Evolutionary conservation across 2,113 vertebrate genomes (phyloP).

Genomic region (Lanius collurio): DNA sequence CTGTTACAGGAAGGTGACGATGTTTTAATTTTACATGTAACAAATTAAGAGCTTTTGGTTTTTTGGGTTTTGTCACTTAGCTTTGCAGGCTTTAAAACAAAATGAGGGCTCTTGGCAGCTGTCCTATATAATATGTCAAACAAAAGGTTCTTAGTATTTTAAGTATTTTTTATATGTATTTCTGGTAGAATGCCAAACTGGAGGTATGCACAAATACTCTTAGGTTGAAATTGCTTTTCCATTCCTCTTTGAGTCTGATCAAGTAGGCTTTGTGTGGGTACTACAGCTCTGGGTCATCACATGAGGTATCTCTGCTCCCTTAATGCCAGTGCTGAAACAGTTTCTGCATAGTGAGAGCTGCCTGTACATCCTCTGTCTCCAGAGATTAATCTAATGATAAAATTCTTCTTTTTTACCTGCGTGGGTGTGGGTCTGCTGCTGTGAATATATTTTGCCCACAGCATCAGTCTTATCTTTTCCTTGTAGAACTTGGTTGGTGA

Average conservation of each 20-base stretch:
- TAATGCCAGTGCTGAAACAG: neutral
- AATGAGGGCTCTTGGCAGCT: neutral
- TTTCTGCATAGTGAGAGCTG: neutral
- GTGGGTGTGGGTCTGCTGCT: neutral
- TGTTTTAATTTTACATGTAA: neutral
- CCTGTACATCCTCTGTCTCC: neutral
- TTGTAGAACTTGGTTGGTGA: neutral
- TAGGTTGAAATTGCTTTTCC: neutral
- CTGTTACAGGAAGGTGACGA: rapidly evolving
- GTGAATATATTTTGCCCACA: neutral
- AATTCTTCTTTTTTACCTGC: neutral
- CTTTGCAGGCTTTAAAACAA: neutral
- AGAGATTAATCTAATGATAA: neutral
- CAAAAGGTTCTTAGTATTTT: neutral
- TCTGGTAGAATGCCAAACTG: neutral
- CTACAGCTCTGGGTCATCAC: neutral
- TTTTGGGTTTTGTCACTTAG: neutral
- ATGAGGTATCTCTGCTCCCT: neutral
- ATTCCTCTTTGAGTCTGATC: neutral
- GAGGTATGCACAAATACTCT: neutral
- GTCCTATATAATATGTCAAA: neutral
- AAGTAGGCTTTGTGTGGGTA: neutral
- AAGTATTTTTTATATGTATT: neutral
- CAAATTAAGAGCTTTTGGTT: rapidly evolving
- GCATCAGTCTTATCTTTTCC: neutral